phyloP scores from a whole-genome alignment of 2,888 invertebrate species.

The Nomada ruficornis region DNA sequence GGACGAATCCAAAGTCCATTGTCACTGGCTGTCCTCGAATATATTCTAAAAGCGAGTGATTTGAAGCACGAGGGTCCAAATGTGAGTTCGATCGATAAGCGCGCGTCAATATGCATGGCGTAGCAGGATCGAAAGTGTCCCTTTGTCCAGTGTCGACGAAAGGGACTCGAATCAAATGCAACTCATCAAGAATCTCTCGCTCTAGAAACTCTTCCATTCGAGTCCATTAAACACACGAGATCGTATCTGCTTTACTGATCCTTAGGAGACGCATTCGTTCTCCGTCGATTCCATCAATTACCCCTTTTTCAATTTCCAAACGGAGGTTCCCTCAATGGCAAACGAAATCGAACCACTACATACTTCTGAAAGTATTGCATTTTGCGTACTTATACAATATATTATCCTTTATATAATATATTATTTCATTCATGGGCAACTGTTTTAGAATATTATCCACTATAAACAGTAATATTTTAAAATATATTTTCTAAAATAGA shows the following conservation, averaged over 20 bases:
- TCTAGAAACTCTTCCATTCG: slow-evolving; percentile 31
- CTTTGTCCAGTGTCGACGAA: slow-evolving; percentile 52
- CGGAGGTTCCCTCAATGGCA: background rate
- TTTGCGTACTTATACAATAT: too few relatives aligned
- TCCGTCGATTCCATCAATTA: slow-evolving; percentile 22
- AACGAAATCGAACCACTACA: background rate
- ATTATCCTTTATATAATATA: too few relatives aligned
- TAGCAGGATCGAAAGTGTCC: slow-evolving; percentile 58
- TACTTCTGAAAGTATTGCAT: too few relatives aligned
- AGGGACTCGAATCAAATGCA: slow-evolving; percentile 49
- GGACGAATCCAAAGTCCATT: slow-evolving; percentile 57
- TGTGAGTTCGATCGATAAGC: slow-evolving; percentile 66
- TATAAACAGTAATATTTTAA: too few relatives aligned
- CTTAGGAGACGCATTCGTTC: slow-evolving; percentile 15
- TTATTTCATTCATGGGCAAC: too few relatives aligned
- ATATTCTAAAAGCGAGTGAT: slow-evolving; percentile 57
- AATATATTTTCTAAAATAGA: too few relatives aligned
- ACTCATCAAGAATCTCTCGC: slow-evolving; percentile 27
- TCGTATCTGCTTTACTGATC: slow-evolving; percentile 41
- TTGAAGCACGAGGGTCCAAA: slow-evolving; percentile 46
- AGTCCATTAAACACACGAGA: slow-evolving; percentile 53
- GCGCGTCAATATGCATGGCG: slow-evolving; percentile 55
- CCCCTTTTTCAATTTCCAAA: background rate
- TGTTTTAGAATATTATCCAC: too few relatives aligned
- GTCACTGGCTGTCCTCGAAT: slow-evolving; percentile 49